These are phyloP conservation scores for Mylabris phalerata DNA, from an alignment of 1,140 invertebrate species.

Conservation along the genomic window DNA sequence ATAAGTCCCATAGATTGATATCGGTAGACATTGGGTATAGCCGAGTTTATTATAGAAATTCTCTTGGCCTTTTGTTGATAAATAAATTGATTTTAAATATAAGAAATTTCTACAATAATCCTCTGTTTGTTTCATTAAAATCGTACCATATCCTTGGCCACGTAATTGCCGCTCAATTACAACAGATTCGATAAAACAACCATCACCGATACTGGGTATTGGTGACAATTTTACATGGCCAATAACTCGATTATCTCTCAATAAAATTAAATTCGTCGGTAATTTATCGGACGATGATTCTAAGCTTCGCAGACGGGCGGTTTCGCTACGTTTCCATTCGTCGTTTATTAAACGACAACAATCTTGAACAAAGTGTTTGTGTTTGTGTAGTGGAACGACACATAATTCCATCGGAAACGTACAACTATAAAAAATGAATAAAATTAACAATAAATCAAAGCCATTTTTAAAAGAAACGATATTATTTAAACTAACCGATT, in stretches of 20 bases:
- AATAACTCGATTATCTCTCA: constrained; percentile 53
- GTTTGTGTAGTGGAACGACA: constrained; percentile 60
- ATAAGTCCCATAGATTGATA: constrained; percentile 55
- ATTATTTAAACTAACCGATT: too few species aligned
- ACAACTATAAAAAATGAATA: not conserved
- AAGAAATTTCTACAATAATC: constrained; percentile 56
- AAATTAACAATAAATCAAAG: not conserved
- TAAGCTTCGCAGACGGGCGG: constrained; percentile 63
- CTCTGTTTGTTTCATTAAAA: constrained; percentile 62
- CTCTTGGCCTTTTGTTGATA: constrained; percentile 71
- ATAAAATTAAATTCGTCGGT: constrained; percentile 63
- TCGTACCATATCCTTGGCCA: constrained; percentile 65
- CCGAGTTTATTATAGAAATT: constrained; percentile 69
- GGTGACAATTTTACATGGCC: constrained; percentile 69
- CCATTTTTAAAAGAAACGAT: too few species aligned
- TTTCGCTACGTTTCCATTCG: constrained; percentile 72
- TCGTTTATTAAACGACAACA: constrained; percentile 69
- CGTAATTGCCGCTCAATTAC: constrained; percentile 60
- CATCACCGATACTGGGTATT: constrained; percentile 55
- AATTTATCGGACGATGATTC: constrained; percentile 61
- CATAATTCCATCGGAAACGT: constrained; percentile 5
- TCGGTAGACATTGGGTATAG: constrained; percentile 59
- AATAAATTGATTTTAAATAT: constrained; percentile 57
- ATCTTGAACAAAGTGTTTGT: constrained; percentile 57
- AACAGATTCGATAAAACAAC: constrained; percentile 71